These are phyloP conservation scores for Ara ararauna DNA, from an alignment of 2,797 vertebrate species.

Conservation along the genomic window DNA sequence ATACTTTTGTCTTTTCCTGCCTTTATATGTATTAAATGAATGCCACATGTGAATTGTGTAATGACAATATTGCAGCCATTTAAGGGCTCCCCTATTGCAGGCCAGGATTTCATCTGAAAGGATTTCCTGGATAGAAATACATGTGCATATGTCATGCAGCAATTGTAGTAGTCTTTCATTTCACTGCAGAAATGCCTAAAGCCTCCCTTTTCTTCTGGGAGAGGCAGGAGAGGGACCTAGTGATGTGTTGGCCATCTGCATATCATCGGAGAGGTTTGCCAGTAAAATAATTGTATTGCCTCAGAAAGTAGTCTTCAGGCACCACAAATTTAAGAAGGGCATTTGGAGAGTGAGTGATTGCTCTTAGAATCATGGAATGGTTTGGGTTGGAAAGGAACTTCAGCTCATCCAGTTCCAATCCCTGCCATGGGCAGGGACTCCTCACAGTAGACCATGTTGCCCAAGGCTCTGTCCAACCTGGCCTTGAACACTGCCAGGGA, in stretches of 20 bases:
- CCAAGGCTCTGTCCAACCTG: not conserved
- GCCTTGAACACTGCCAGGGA: not conserved
- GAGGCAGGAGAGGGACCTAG: not conserved
- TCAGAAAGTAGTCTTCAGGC: not conserved
- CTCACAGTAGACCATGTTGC: not conserved
- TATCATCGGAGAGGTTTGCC: not conserved
- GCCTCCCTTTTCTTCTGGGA: not conserved
- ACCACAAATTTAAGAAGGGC: not conserved
- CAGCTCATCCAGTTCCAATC: not conserved
- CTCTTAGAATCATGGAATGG: not conserved
- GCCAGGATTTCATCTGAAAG: not conserved
- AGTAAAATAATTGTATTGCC: not conserved
- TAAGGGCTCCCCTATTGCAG: not conserved
- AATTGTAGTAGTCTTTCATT: not conserved
- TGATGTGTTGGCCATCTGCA: not conserved
- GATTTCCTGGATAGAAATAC: not conserved
- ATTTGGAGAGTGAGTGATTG: not conserved
- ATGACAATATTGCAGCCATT: not conserved
- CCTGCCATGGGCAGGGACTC: not conserved
- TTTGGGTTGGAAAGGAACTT: not conserved
- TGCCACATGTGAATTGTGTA: not conserved
- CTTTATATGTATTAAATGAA: not conserved
- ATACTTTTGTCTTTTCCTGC: constrained; percentile 3
- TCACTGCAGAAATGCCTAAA: not conserved
- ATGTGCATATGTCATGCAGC: not conserved